Conservation (phyloP, 2,888 invertebrate genomes). For the Smittia aterrima region DNA sequence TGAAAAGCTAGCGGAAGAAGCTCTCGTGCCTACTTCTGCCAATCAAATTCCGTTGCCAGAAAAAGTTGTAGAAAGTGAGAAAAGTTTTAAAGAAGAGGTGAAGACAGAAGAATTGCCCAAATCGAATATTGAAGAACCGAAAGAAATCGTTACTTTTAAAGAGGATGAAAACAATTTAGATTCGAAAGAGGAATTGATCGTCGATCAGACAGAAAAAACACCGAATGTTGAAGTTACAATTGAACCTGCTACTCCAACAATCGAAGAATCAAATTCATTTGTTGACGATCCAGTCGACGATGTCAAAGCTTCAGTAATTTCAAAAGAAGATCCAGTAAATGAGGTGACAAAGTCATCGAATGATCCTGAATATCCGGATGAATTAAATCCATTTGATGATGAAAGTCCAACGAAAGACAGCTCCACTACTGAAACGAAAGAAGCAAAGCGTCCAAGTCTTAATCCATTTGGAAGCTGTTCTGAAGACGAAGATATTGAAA, state of each 20-base stretch:
- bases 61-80: neutral
- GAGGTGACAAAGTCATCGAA: conserved; percentile 7
- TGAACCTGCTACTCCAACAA: neutral
- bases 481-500: conserved; percentile 58
- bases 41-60: neutral
- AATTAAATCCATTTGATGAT: conserved; percentile 76
- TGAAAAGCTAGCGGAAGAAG: conserved; percentile 34
- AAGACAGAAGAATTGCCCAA: too few species aligned
- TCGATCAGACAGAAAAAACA: too few species aligned
- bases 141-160: neutral
- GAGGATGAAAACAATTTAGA: conserved; percentile 38
- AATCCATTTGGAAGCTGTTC: conserved; percentile 71
- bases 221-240: neutral
- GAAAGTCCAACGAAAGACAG: conserved; percentile 49
- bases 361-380: conserved; percentile 2
- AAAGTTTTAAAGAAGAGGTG: conserved; percentile 12
- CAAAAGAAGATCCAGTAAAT: neutral
- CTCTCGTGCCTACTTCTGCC: neutral
- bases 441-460: conserved; percentile 44
- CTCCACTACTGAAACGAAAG: conserved; percentile 42
- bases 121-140: conserved; percentile 17
- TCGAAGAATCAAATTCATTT: too few species aligned
- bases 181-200: neutral
- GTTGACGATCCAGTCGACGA: neutral
- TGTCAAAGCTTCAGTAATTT: neutral